phyloP scores from a whole-genome alignment of 1,140 invertebrate species.

The Hydropsyche tenuis region DNA sequence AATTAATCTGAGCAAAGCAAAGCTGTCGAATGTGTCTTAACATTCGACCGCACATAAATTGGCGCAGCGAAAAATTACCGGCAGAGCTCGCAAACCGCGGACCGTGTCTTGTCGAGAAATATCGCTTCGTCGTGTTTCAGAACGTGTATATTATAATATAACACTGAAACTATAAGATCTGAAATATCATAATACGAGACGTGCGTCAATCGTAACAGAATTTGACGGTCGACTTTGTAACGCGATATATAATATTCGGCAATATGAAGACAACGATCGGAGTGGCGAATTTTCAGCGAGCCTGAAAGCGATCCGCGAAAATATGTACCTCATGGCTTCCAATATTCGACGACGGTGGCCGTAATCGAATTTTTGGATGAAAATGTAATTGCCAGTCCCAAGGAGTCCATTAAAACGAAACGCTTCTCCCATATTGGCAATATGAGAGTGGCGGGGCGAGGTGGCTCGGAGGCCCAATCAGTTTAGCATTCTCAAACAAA shows the following conservation, averaged over 20 bases:
- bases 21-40: slow-evolving; percentile 17
- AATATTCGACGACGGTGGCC: not conserved
- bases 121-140: not conserved
- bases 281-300: no score
- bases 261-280: no score
- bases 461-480: slow-evolving; percentile 10
- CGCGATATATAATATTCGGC: no score
- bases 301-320: no score
- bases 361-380: slow-evolving; percentile 29
- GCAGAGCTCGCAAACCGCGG: slow-evolving; percentile 9
- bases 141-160: no score
- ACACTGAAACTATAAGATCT: no score
- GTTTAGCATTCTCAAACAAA: slow-evolving; percentile 27
- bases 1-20: slow-evolving; percentile 27
- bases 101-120: not conserved
- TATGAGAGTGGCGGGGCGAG: not conserved
- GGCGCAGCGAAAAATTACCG: slow-evolving; percentile 29
- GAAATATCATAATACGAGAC: no score
- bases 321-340: slow-evolving; percentile 3
- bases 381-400: slow-evolving; percentile 22
- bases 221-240: no score
- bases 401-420: slow-evolving; percentile 25
- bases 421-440: slow-evolving; percentile 21
- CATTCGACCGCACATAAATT: slow-evolving; percentile 34
- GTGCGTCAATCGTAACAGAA: no score